Percentiles rank a stretch among this genome's conserved stretches.
Evolutionary conservation across 2,888 invertebrate genomes (phyloP).

Genomic region (Pyrgus malvae): DNA sequence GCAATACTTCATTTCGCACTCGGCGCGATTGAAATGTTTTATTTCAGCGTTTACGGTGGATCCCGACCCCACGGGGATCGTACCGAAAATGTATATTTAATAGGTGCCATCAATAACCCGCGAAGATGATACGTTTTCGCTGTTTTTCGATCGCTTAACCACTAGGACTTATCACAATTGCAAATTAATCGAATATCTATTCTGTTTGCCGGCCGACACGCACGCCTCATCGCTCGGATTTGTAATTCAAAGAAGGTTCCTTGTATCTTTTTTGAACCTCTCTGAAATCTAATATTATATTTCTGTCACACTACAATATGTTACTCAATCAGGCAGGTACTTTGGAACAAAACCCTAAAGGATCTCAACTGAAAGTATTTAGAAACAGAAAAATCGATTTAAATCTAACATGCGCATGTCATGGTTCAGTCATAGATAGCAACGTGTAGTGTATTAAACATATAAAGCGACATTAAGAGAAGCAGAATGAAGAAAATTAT

Average conservation of each 20-base stretch:
- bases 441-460: slow-evolving; percentile 52
- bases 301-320: slow-evolving; percentile 31
- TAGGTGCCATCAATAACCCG: slow-evolving; percentile 79
- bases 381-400: slow-evolving; percentile 15
- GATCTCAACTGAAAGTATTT: slow-evolving; percentile 12
- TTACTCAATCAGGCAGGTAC: slow-evolving; percentile 20
- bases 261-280: slow-evolving; percentile 55
- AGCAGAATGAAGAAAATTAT: slow-evolving; percentile 59
- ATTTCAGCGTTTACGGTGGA: slow-evolving; percentile 63
- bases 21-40: slow-evolving; percentile 74
- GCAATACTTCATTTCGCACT: slow-evolving; percentile 71
- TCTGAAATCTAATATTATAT: slow-evolving; percentile 44
- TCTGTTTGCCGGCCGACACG: slow-evolving; percentile 52
- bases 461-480: slow-evolving; percentile 71
- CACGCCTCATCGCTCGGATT: slow-evolving; percentile 52
- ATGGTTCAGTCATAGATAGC: slow-evolving; percentile 74
- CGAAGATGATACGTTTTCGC: slow-evolving; percentile 71
- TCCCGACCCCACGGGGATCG: slow-evolving; percentile 53
- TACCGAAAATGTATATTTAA: slow-evolving; percentile 77
- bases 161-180: slow-evolving; percentile 73
- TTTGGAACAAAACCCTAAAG: slow-evolving; percentile 12
- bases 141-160: slow-evolving; percentile 64
- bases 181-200: slow-evolving; percentile 76
- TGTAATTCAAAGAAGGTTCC: slow-evolving; percentile 65
- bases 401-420: slow-evolving; percentile 32